A percentile compares a stretch with the other conserved stretches of the same genome.
Conservation (phyloP, 2,113 vertebrate species). For the Australoheros scitulus region DNA sequence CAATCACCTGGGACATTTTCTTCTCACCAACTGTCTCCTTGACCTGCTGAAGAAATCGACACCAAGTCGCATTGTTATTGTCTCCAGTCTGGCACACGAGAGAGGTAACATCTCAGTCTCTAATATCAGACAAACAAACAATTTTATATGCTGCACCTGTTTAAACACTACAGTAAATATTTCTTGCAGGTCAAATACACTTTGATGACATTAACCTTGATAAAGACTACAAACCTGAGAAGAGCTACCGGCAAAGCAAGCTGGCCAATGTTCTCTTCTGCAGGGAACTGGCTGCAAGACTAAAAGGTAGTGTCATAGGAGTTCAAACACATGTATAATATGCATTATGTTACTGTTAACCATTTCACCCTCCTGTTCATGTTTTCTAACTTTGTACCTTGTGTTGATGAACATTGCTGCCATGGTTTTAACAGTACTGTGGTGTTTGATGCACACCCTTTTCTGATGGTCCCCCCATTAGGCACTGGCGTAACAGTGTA, state of each 20-base stretch:
- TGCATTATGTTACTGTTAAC: neutral
- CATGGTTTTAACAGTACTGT: neutral
- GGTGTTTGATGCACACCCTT: neutral
- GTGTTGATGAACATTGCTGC: neutral
- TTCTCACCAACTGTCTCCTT: conserved; percentile 78
- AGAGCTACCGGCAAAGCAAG: conserved; percentile 80
- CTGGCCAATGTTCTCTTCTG: conserved; percentile 80
- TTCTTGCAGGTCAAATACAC: conserved; percentile 72
- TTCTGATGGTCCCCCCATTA: conserved; percentile 28
- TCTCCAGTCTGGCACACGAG: conserved; percentile 77
- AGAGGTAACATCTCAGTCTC: conserved; percentile 51
- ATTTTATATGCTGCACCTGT: neutral
- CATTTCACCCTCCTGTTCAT: neutral
- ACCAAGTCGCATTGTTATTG: conserved; percentile 78
- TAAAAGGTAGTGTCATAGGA: conserved; percentile 62
- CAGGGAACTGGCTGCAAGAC: conserved; percentile 70
- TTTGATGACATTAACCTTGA: conserved; percentile 82
- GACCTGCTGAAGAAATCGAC: conserved; percentile 76
- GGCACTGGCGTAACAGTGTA: conserved; percentile 75
- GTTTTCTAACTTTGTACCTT: neutral
- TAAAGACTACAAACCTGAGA: conserved; percentile 48
- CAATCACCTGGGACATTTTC: conserved; percentile 82
- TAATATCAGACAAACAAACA: neutral
- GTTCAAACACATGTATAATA: neutral
- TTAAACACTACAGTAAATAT: neutral